Evolutionary conservation across 2,113 vertebrate genomes (phyloP).

Genomic region (Irena cyanogastra): DNA sequence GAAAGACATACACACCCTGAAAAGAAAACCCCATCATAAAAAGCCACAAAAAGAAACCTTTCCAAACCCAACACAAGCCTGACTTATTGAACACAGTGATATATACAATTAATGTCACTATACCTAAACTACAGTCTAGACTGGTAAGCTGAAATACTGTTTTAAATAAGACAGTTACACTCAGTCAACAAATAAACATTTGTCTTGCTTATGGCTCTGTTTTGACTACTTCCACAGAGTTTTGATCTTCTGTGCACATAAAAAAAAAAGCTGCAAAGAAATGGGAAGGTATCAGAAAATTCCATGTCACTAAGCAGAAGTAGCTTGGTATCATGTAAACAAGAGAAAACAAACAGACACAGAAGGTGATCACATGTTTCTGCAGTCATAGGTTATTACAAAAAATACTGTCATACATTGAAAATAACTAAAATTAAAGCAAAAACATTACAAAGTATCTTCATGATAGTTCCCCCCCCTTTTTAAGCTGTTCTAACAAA

Average conservation of each 20-base stretch:
- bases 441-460: background rate
- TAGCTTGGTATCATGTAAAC: background rate
- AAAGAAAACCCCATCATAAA: background rate
- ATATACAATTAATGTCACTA: background rate
- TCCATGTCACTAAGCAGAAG: background rate
- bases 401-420: background rate
- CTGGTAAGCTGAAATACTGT: background rate
- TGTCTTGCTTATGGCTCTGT: background rate
- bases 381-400: background rate
- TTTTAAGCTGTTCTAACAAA: background rate
- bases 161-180: background rate
- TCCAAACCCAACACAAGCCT: background rate
- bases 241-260: background rate
- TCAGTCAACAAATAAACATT: background rate
- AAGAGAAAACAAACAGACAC: background rate
- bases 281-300: background rate
- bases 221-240: background rate
- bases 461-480: rapidly evolving
- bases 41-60: background rate
- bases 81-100: background rate
- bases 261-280: background rate
- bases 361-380: background rate
- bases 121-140: background rate
- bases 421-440: background rate
- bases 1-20: background rate